A percentile compares a stretch with the other conserved stretches of the same genome.
Conservation (phyloP, 2,113 vertebrate genomes). For the Proteles cristata region DNA sequence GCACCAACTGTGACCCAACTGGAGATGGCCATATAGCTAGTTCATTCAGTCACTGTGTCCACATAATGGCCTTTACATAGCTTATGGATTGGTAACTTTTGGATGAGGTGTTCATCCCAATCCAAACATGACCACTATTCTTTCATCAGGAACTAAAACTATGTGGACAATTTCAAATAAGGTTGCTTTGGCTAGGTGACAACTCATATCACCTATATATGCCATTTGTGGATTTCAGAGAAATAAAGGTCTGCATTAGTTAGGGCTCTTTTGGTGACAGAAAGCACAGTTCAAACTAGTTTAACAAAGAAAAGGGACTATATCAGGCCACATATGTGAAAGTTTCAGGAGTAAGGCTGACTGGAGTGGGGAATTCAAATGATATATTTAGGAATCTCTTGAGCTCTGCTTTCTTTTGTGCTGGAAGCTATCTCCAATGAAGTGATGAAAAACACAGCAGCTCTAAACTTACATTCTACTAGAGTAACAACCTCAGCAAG, state of each 20-base stretch:
- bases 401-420: background rate
- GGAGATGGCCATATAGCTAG: background rate
- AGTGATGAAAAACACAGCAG: background rate
- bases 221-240: background rate
- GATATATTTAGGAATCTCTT: background rate
- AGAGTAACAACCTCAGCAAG: background rate
- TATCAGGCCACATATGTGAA: background rate
- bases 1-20: background rate
- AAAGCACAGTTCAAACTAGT: background rate
- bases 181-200: background rate
- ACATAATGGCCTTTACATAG: background rate
- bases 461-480: slow-evolving; percentile 25
- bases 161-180: slow-evolving; percentile 16
- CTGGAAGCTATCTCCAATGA: background rate
- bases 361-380: background rate
- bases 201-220: background rate
- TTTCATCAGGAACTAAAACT: background rate
- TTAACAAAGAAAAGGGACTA: slow-evolving; percentile 2
- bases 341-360: background rate
- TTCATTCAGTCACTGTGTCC: background rate
- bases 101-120: background rate
- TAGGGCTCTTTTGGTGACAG: background rate
- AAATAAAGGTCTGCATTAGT: background rate
- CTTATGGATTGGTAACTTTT: slow-evolving; percentile 22
- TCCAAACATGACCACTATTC: background rate